These are phyloP conservation scores for Eremobia ochroleuca DNA, from an alignment of 2,888 invertebrate genomes.

Conservation along the genomic window DNA sequence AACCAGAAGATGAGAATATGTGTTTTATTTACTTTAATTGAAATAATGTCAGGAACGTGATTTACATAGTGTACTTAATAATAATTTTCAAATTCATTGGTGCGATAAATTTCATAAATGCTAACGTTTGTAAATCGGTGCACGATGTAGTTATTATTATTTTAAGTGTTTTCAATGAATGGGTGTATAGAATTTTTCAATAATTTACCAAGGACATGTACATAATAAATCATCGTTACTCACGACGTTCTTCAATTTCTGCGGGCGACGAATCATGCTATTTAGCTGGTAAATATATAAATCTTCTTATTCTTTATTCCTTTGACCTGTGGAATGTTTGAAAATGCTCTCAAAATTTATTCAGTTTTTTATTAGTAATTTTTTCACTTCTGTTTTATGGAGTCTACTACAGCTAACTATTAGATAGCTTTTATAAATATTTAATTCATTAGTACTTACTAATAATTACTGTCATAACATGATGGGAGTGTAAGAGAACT, in stretches of 20 bases:
- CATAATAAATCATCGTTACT: constrained; percentile 87
- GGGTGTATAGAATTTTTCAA: constrained; percentile 81
- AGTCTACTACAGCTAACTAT: not conserved
- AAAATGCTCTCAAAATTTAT: not conserved
- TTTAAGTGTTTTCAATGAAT: constrained; percentile 79
- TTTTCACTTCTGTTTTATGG: constrained; percentile 1
- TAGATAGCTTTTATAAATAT: not conserved
- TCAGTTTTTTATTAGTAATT: not conserved
- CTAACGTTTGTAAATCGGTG: constrained; percentile 65
- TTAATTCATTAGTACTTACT: not conserved
- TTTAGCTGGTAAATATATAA: constrained; percentile 82
- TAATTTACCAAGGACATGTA: constrained; percentile 89
- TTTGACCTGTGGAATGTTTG: constrained; percentile 24
- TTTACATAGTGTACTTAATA: constrained; percentile 51
- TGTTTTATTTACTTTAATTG: constrained; percentile 58
- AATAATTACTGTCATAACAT: not conserved
- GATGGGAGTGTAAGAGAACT: not conserved
- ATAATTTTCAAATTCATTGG: constrained; percentile 62
- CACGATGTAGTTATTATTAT: constrained; percentile 72
- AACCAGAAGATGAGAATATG: constrained; percentile 33
- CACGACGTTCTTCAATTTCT: constrained; percentile 86
- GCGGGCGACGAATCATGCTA: constrained; percentile 85
- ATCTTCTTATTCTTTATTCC: constrained; percentile 18
- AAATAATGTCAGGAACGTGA: constrained; percentile 53
- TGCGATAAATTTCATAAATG: constrained; percentile 68